Percentiles rank a stretch among this genome's conserved stretches.
phyloP scores from a whole-genome alignment of 1,140 invertebrate species.

The Drosophila pallidifrons region DNA sequence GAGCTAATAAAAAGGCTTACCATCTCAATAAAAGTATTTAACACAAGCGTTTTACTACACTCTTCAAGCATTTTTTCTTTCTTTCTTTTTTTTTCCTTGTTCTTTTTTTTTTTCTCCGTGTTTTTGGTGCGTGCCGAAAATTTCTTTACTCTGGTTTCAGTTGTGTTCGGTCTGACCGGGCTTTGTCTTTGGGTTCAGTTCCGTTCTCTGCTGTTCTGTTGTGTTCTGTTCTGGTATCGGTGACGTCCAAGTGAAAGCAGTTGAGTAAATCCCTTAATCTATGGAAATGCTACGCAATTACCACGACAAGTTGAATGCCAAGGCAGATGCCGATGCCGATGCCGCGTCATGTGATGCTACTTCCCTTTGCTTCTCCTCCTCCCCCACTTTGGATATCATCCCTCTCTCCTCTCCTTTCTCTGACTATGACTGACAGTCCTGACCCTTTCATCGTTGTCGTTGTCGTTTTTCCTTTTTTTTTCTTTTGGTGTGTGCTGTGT shows the following conservation, averaged over 20 bases:
- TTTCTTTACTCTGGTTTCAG: conserved; percentile 55
- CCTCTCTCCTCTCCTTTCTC: too few species aligned
- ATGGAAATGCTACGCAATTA: conserved; percentile 84
- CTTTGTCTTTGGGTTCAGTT: conserved; percentile 43
- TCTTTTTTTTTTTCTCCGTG: conserved; percentile 43
- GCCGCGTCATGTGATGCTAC: conserved; percentile 64
- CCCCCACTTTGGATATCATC: too few species aligned
- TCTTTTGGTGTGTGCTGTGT: not conserved
- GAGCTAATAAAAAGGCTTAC: conserved; percentile 85
- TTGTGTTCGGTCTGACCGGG: not conserved
- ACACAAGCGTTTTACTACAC: conserved; percentile 84
- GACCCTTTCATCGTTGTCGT: conserved; percentile 63
- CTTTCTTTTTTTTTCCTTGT: conserved; percentile 28
- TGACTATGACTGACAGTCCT: conserved; percentile 57
- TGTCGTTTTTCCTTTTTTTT: conserved; percentile 27
- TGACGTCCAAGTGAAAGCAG: conserved; percentile 48
- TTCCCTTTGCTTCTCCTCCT: not conserved
- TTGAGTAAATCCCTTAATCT: conserved; percentile 83
- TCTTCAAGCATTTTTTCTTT: conserved; percentile 79
- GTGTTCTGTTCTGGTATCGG: conserved; percentile 46
- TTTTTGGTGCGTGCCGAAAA: conserved; percentile 36
- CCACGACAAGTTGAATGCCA: conserved; percentile 74
- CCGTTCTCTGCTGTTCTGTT: conserved; percentile 7
- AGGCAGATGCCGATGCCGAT: conserved; percentile 29
- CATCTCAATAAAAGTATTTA: conserved; percentile 85